Conservation (phyloP, 2,888 invertebrate genomes). For the Uropetala carovei region DNA sequence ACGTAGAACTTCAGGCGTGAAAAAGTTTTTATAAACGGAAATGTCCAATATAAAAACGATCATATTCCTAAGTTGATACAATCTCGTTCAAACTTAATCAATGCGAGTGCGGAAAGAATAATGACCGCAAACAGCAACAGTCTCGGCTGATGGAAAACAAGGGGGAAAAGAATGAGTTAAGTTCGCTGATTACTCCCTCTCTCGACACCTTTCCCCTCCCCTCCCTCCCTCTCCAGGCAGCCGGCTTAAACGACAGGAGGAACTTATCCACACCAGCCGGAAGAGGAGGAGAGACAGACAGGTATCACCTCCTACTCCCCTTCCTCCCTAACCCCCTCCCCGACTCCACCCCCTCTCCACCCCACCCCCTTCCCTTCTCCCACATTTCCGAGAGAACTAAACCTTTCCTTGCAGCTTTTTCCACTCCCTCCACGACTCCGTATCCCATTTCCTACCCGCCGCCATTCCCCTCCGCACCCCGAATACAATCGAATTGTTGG, state of each 20-base stretch:
- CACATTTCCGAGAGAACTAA: no score
- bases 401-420: no score
- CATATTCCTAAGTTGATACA: no score
- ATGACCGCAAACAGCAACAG: not conserved
- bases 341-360: not conserved
- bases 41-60: not conserved
- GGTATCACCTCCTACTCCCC: not conserved
- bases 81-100: not conserved
- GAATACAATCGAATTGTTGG: not conserved
- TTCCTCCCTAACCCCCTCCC: no score
- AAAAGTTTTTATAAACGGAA: not conserved
- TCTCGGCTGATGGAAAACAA: not conserved
- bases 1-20: no score
- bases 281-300: not conserved
- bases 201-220: no score
- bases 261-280: constrained; percentile 1
- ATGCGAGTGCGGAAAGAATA: not conserved
- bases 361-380: no score
- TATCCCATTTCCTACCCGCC: not conserved
- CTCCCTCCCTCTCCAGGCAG: no score
- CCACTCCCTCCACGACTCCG: no score
- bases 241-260: no score
- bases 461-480: not conserved
- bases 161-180: not conserved
- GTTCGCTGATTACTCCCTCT: not conserved